Conservation (phyloP, 2,113 vertebrate species). For the Anolis sagrei region DNA sequence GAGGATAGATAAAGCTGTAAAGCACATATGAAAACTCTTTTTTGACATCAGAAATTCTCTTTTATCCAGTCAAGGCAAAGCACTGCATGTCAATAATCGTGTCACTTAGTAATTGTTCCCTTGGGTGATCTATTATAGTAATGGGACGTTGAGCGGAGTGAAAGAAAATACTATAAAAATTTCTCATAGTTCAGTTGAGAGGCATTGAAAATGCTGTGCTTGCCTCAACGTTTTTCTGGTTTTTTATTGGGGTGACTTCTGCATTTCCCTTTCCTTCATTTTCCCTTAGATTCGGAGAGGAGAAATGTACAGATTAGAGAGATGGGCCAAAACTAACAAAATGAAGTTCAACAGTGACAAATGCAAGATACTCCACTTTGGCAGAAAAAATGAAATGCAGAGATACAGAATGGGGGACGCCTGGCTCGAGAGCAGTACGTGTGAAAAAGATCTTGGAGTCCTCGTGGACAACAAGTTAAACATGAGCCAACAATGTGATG, state of each 20-base stretch:
- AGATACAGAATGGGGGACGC: too few species aligned
- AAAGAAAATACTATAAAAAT: conserved; percentile 34
- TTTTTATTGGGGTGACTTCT: conserved; percentile 8
- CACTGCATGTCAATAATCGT: conserved; percentile 51
- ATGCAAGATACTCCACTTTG: too few species aligned
- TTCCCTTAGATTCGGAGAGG: too few species aligned
- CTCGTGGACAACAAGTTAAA: too few species aligned
- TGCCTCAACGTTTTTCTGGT: conserved; percentile 49
- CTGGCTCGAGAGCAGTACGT: too few species aligned
- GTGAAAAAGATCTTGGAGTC: too few species aligned
- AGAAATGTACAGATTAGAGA: too few species aligned
- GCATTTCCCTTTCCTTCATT: background rate
- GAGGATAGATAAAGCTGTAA: conserved; percentile 29
- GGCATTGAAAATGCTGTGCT: conserved; percentile 56
- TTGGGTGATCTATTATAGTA: conserved; percentile 39
- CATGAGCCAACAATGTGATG: too few species aligned
- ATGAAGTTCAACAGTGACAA: too few species aligned
- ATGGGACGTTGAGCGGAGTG: background rate
- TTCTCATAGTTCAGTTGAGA: conserved; percentile 56
- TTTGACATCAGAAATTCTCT: conserved; percentile 37
- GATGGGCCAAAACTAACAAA: too few species aligned
- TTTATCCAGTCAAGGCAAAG: conserved; percentile 53
- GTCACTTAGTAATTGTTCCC: conserved; percentile 61
- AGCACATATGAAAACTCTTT: conserved; percentile 46
- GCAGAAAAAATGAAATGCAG: too few species aligned